phyloP scores from a whole-genome alignment of 2,113 vertebrate genomes.

The Rallus limicola region DNA sequence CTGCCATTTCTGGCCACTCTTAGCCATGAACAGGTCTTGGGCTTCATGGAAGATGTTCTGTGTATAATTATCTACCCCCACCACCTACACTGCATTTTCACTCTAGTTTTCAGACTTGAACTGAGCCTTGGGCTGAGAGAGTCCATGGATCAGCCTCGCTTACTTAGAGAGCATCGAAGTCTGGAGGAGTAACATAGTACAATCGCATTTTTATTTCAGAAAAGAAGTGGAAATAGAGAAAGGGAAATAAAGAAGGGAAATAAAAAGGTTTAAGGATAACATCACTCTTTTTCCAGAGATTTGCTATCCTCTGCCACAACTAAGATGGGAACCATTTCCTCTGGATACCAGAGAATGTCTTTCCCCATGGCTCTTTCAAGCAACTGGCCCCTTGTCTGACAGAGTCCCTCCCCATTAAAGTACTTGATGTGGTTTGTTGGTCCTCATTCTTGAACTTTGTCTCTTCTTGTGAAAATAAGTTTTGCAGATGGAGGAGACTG shows the following conservation, averaged over 20 bases:
- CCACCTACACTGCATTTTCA: not conserved
- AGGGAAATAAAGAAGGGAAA: not conserved
- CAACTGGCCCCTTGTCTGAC: not conserved
- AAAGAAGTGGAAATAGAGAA: not conserved
- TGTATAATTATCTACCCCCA: not conserved
- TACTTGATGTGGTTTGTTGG: not conserved
- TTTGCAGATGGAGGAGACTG: not conserved
- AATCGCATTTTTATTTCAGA: not conserved
- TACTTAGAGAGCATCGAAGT: not conserved
- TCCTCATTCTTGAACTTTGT: conserved; percentile 1
- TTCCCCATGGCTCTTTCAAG: not conserved
- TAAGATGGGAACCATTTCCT: not conserved
- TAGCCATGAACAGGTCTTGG: not conserved
- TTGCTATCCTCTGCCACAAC: not conserved
- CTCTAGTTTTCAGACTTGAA: not conserved
- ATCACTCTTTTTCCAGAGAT: not conserved
- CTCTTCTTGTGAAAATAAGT: conserved; percentile 9
- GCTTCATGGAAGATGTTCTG: not conserved
- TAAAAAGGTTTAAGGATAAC: not conserved
- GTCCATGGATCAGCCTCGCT: not conserved
- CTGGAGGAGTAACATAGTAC: not conserved
- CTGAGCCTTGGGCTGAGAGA: not conserved
- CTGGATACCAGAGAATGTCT: not conserved
- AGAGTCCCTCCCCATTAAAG: not conserved
- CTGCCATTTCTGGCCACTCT: not conserved